Evolutionary conservation across 2,888 invertebrate species (phyloP).

Genomic region (Ophion costatus): DNA sequence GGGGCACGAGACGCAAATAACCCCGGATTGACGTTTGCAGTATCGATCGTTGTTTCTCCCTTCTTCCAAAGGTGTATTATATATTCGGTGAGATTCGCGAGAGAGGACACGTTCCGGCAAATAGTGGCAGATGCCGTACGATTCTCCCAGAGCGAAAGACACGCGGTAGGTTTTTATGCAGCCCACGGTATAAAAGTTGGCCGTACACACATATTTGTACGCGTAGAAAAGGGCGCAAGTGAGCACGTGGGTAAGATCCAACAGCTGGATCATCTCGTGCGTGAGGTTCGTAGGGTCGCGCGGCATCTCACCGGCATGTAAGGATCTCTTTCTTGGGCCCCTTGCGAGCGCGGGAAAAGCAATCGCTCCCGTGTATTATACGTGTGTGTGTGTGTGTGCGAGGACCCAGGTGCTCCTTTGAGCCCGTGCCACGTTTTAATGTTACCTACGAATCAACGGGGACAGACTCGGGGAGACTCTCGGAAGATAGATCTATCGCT

Average conservation of each 20-base stretch:
- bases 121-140: slow-evolving; percentile 76
- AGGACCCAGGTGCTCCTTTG: slow-evolving; percentile 67
- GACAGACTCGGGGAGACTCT: slow-evolving; percentile 13
- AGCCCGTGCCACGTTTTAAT: slow-evolving; percentile 35
- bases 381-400: neutral
- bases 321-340: slow-evolving; percentile 78
- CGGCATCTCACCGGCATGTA: slow-evolving; percentile 60
- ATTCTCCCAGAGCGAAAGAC: slow-evolving; percentile 53
- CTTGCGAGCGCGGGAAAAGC: slow-evolving; percentile 48
- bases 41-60: slow-evolving; percentile 52
- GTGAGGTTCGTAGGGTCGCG: slow-evolving; percentile 67
- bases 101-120: slow-evolving; percentile 44
- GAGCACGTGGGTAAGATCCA: slow-evolving; percentile 81
- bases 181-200: slow-evolving; percentile 16
- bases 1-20: slow-evolving; percentile 34
- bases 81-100: slow-evolving; percentile 65
- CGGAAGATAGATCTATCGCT: slow-evolving; percentile 49
- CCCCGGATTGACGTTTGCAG: slow-evolving; percentile 40
- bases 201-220: neutral
- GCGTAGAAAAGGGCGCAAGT: slow-evolving; percentile 71
- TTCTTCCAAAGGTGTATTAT: slow-evolving; percentile 60
- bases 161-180: slow-evolving; percentile 11
- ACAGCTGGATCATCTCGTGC: slow-evolving; percentile 83
- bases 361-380: slow-evolving; percentile 38
- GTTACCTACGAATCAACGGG: neutral